Evolutionary conservation across 2,888 invertebrate species (phyloP), one percentile per base, ranked within the genome.

Genomic region (Trilocha varians): DNA sequence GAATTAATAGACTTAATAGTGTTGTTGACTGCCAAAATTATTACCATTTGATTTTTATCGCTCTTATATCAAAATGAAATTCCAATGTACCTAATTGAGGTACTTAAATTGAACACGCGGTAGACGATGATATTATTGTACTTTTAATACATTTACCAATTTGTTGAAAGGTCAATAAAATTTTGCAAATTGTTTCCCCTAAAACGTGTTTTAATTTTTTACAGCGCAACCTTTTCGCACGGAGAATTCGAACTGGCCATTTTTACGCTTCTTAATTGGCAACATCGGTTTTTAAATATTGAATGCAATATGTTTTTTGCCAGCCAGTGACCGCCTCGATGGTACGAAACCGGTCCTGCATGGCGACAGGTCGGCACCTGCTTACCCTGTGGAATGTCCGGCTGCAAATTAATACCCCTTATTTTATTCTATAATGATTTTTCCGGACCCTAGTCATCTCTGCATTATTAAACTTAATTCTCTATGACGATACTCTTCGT

Each of bases 281-380:
- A 53, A 50, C 52, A 56, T 48, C 45, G 45, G 48, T 57, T 55
- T 60, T 52, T 50, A 61, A 64, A 62, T 54, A 63, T 58, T 50
- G 55, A 62, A 59, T 57, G 58, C 60, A 25, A 25, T 25, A 54
- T 50, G 50, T 57, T 56, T 64, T 32, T 66, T 68, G 66, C 58
- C 60, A 50, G 53, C 39, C 51, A 46, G 48, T 56, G 43, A 40
- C 46, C 47, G 18, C 38, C 15, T 16, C 13, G 17, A 38, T 48
- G 54, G 48, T 55, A 52, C 60, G 56, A 46, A 52, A 76, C 75
- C 74, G 72, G 78, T 75, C 68, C 54, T 41, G 53, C 57, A 49
- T 60, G 52, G 54, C 67, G 73, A 77, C 80, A 71, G 62, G 80
- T 77, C 74, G 71, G 69, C 80, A 82, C 82, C 82, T 80, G 82